These are phyloP conservation scores for Gobius niger DNA, from an alignment of 2,113 vertebrate genomes.

Conservation along the genomic window DNA sequence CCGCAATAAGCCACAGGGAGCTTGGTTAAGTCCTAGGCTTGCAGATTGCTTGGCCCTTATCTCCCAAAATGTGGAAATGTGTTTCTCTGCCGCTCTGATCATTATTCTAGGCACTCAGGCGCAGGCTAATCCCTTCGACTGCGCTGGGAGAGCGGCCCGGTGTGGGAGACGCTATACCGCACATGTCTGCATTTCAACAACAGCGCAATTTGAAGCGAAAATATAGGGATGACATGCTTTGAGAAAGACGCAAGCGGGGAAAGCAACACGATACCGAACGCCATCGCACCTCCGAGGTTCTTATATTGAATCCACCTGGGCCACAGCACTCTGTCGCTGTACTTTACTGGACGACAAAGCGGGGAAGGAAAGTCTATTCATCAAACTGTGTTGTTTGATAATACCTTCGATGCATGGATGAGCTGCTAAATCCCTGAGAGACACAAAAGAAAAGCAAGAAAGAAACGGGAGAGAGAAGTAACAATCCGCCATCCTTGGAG, in stretches of 20 bases:
- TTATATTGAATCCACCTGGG: conserved; percentile 34
- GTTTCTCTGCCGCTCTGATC: conserved; percentile 73
- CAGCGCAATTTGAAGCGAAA: conserved; percentile 28
- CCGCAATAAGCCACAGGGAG: conserved; percentile 63
- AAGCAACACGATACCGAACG: conserved; percentile 35
- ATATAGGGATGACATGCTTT: conserved; percentile 29
- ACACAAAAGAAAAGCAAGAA: not conserved
- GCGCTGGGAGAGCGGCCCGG: conserved; percentile 57
- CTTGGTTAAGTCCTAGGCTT: conserved; percentile 68
- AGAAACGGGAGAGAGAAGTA: conserved; percentile 1
- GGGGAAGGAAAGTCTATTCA: conserved; percentile 40
- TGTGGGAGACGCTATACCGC: conserved; percentile 46
- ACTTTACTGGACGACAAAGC: conserved; percentile 10
- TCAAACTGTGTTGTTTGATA: conserved; percentile 37
- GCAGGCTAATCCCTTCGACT: conserved; percentile 69
- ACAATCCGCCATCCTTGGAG: conserved; percentile 2
- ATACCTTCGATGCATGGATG: conserved; percentile 40
- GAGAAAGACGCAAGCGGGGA: conserved; percentile 14
- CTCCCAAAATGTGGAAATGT: conserved; percentile 75
- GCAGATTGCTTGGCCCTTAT: conserved; percentile 72
- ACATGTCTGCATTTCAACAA: conserved; percentile 63
- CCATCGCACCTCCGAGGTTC: conserved; percentile 30
- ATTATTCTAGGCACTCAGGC: conserved; percentile 75
- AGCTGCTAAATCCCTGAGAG: conserved; percentile 37
- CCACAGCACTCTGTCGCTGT: conserved; percentile 25